Evolutionary conservation across 2,888 invertebrate genomes (phyloP).

Genomic region (Hirtodrosophila alboralis): DNA sequence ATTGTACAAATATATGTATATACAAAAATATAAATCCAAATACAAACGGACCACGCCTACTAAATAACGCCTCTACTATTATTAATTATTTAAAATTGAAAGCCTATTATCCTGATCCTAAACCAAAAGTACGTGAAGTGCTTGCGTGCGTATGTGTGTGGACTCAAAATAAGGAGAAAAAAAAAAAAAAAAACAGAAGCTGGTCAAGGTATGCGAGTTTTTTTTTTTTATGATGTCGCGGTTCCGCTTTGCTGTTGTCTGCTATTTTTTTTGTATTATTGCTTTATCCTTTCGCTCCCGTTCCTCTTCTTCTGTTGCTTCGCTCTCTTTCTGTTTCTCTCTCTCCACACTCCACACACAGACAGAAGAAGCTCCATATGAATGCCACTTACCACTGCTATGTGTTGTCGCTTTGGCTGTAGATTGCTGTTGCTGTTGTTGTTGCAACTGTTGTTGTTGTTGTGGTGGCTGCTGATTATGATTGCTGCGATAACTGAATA

Average conservation of each 20-base stretch:
- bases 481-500: slow-evolving; percentile 79
- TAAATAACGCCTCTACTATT: slow-evolving; percentile 21
- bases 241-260: slow-evolving; percentile 33
- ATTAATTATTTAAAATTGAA: no score
- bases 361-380: no score
- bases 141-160: slow-evolving; percentile 55
- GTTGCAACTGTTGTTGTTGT: slow-evolving; percentile 37
- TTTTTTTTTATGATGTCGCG: slow-evolving; percentile 21
- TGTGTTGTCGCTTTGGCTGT: slow-evolving; percentile 56
- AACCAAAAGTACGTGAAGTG: slow-evolving; percentile 35
- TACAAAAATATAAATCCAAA: slow-evolving; percentile 7
- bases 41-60: slow-evolving; percentile 52
- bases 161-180: slow-evolving; percentile 14
- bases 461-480: slow-evolving; percentile 54
- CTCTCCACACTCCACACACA: slow-evolving; percentile 11
- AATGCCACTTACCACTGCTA: slow-evolving; percentile 70
- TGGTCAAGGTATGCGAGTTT: slow-evolving; percentile 10
- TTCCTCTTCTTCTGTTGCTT: slow-evolving; percentile 13
- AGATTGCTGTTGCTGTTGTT: slow-evolving; percentile 36
- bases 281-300: not conserved
- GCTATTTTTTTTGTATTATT: no score
- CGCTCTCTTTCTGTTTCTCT: slow-evolving; percentile 15
- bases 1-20: slow-evolving; percentile 11
- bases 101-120: slow-evolving; percentile 9
- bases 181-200: slow-evolving; percentile 5